Base-by-base conservation (phyloP, 1,140 invertebrate genomes). In the Tetraneura akinire region DNA sequence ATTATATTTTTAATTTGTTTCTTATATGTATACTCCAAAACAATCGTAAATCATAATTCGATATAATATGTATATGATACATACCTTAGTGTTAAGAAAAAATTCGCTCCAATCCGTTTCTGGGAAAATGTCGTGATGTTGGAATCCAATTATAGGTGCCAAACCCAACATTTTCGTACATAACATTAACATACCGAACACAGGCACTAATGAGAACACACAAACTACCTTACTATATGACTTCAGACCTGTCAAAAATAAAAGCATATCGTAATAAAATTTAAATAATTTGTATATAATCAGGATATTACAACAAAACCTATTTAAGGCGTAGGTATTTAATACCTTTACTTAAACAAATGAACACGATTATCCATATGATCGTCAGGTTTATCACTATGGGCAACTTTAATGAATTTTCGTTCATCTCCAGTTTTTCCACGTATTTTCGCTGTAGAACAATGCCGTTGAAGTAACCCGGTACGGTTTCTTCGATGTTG, bases 331-430 rank as follows among this genome's bases (percentile, higher is more conserved):
- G 8, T 37, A 37, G 32, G 32, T 37, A 37, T 37, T 37, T 3
- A n/a, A 37, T 81, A 90, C 90, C 94, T 91, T 95, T 95, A 85
- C 93, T 94, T 4, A 96, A 87, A n/a, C 91, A 91, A 13, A 96
- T 89, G 83, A 96, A 96, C 14, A 96, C 91, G 49, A 94, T 91
- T 88, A 94, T 92, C 95, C 95, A 97, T 18, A 96, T 91, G 5
- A 96, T 91, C 1, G 93, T 93, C 83, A 96, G 88, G 86, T 96
- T 95, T 85, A 96, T 95, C 4, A 93, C 92, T 73, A 95, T 89
- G 87, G 96, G 93, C 85, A 95, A 94, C 85, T 94, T 94, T 45
- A 94, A 89, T 9, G 90, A 90, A 8, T 91, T 90, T 51, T 90
- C 88, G 60, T 86, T 86, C 71, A 87, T 89, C 78, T 90, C 89